These are phyloP conservation scores for Hypomecis atomaria DNA, from an alignment of 2,888 invertebrate species.

Conservation along the genomic window DNA sequence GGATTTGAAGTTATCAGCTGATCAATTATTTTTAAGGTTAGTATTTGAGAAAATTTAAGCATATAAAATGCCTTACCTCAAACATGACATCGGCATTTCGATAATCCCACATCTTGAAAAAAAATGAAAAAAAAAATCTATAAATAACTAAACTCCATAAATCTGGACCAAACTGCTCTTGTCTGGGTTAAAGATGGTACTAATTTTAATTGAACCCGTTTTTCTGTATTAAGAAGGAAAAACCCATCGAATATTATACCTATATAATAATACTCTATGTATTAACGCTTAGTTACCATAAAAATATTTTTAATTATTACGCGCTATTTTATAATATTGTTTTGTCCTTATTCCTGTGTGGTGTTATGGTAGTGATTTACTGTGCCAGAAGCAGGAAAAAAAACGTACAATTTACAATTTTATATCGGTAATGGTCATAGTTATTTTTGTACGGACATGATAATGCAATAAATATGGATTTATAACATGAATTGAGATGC, in stretches of 20 bases:
- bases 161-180: constrained; percentile 32
- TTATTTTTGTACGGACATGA: constrained; percentile 15
- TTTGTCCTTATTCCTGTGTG: constrained; percentile 49
- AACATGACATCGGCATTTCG: constrained; percentile 51
- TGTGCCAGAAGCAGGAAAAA: constrained; percentile 48
- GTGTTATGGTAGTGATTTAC: constrained; percentile 37
- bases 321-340: constrained; percentile 35
- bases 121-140: constrained; percentile 23
- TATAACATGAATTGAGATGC: background rate
- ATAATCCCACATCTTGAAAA: constrained; percentile 56
- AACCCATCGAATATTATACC: constrained; percentile 52
- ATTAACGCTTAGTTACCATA: constrained; percentile 41
- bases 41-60: too few species aligned
- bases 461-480: background rate
- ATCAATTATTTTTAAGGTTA: too few species aligned
- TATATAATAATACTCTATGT: constrained; percentile 41
- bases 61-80: constrained; percentile 49
- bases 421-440: constrained; percentile 10
- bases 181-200: constrained; percentile 28
- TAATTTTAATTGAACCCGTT: constrained; percentile 37
- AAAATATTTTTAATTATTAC: constrained; percentile 47
- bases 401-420: constrained; percentile 15
- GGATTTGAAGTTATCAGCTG: too few species aligned
- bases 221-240: constrained; percentile 53
- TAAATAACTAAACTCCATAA: constrained; percentile 5